Conservation (phyloP, 2,113 vertebrate species). For the Ursus arctos region DNA sequence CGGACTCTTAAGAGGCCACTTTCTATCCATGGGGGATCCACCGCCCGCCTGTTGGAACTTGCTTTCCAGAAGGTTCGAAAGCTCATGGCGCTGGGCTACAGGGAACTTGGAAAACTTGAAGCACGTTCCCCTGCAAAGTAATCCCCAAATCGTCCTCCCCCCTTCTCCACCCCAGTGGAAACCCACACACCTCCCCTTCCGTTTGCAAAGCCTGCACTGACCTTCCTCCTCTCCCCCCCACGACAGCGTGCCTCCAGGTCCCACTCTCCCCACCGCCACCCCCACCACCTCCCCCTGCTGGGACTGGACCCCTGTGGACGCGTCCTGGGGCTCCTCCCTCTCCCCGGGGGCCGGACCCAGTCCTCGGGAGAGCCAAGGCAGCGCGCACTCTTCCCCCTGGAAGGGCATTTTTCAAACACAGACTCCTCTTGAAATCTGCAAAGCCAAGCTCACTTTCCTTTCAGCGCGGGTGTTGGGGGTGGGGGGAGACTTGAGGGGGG, state of each 20-base stretch:
- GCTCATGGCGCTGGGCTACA: fast-evolving
- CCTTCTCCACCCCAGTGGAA: not conserved
- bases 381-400: slow-evolving; percentile 58
- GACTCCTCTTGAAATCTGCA: slow-evolving; percentile 73
- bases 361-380: fast-evolving
- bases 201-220: fast-evolving
- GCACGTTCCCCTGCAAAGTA: not conserved
- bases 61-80: not conserved
- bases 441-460: slow-evolving; percentile 81
- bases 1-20: fast-evolving
- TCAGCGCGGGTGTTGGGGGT: slow-evolving; percentile 6
- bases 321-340: fast-evolving
- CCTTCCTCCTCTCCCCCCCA: not conserved
- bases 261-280: fast-evolving
- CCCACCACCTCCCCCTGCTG: no score
- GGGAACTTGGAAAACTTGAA: not conserved
- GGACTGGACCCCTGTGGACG: fast-evolving
- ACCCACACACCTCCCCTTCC: fast-evolving
- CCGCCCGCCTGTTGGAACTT: fast-evolving
- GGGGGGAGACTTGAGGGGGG: not conserved
- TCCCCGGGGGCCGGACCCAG: not conserved
- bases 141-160: fast-evolving
- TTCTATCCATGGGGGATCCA: fast-evolving
- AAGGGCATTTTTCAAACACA: slow-evolving; percentile 68
- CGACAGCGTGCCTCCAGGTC: fast-evolving